Conservation (phyloP, 2,888 invertebrate species). For the Mayetiola destructor region DNA sequence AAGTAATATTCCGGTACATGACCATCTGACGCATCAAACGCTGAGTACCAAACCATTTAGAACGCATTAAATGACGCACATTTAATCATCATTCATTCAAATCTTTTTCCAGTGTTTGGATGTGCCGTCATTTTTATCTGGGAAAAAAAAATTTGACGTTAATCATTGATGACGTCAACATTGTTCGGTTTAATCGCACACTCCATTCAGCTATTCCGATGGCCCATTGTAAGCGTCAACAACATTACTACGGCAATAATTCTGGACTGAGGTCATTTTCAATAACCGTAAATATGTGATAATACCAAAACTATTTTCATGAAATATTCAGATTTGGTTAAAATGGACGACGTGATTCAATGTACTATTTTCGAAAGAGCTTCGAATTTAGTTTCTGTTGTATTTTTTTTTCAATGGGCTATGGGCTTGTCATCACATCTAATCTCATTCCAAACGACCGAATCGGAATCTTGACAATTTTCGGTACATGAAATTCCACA, state of each 20-base stretch:
- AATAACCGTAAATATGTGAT: constrained; percentile 1
- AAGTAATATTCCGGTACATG: constrained; percentile 7
- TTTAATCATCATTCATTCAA: too few relatives aligned
- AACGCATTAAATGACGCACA: too few relatives aligned
- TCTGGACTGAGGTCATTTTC: constrained; percentile 4
- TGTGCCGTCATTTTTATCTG: too few relatives aligned
- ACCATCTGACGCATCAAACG: constrained; percentile 4
- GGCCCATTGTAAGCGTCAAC: too few relatives aligned
- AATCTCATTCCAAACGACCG: not conserved
- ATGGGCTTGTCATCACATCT: not conserved
- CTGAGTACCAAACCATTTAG: too few relatives aligned
- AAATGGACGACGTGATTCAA: not conserved
- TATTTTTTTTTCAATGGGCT: not conserved
- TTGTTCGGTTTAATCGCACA: too few relatives aligned
- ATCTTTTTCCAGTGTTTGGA: too few relatives aligned
- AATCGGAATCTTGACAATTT: not conserved
- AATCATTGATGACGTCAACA: too few relatives aligned
- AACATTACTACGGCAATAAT: too few relatives aligned
- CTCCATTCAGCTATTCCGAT: too few relatives aligned
- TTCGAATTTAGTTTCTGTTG: not conserved
- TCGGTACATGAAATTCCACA: constrained; percentile 9
- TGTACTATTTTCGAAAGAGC: not conserved
- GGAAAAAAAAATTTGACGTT: too few relatives aligned
- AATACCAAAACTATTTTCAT: not conserved
- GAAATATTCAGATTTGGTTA: not conserved